phyloP scores from a whole-genome alignment of 2,888 invertebrate species.

The Embidobia sp. region DNA sequence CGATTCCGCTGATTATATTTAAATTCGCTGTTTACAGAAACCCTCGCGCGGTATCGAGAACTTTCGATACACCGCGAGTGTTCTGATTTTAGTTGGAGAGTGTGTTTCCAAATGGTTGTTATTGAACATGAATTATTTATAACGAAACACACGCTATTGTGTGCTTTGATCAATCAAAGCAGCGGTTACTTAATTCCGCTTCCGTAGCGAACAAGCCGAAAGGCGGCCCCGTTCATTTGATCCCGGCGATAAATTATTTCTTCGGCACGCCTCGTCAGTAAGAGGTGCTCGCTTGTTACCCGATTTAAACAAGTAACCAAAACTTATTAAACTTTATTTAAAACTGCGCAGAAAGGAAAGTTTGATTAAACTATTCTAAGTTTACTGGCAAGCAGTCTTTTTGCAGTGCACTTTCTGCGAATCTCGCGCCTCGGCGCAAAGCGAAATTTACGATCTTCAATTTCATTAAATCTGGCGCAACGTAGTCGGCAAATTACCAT shows the following conservation, averaged over 20 bases:
- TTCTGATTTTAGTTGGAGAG: conserved; percentile 6
- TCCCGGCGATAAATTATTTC: conserved; percentile 76
- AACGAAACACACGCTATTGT: neutral
- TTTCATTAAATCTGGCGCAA: too few relatives aligned
- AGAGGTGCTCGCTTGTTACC: too few relatives aligned
- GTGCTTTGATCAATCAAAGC: conserved; percentile 10
- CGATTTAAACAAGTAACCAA: neutral
- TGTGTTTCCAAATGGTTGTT: conserved; percentile 10
- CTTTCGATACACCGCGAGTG: too few relatives aligned
- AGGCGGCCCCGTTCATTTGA: conserved; percentile 55
- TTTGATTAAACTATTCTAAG: neutral
- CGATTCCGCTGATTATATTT: conserved; percentile 1
- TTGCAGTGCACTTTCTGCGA: too few relatives aligned
- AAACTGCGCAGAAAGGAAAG: neutral
- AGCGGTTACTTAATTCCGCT: neutral
- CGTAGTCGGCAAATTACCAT: too few relatives aligned
- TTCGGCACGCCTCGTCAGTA: conserved; percentile 62
- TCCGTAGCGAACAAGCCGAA: neutral
- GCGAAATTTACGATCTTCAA: too few relatives aligned
- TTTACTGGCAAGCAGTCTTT: too few relatives aligned
- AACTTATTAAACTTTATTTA: neutral
- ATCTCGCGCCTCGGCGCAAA: too few relatives aligned
- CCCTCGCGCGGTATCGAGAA: too few relatives aligned
- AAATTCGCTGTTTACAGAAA: too few relatives aligned
- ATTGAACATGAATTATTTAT: conserved; percentile 2